A percentile compares a stretch with the other conserved stretches of the same genome.
Conservation (phyloP, 2,113 vertebrate species). For the Petromus typicus region DNA sequence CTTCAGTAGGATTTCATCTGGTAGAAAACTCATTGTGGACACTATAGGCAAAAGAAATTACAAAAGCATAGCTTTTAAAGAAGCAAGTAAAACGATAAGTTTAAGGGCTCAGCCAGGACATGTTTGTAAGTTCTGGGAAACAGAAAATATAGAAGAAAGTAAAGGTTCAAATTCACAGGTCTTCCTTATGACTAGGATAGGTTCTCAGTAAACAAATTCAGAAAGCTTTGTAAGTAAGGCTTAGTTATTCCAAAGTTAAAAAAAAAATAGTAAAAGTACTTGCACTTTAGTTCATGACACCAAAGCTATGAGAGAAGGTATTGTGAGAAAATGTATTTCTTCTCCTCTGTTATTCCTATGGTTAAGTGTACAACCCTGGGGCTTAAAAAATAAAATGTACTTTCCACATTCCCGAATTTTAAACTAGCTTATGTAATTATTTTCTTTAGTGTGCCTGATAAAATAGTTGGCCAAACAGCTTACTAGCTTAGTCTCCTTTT, state of each 20-base stretch:
- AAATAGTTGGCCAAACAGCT: conserved; percentile 22
- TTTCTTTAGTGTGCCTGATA: conserved; percentile 49
- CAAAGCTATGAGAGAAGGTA: conserved; percentile 38
- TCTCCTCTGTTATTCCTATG: conserved; percentile 63
- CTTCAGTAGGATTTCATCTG: neutral
- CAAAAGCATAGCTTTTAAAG: neutral
- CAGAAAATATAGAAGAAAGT: neutral
- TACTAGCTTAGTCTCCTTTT: neutral
- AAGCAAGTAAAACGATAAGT: neutral
- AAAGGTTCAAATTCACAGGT: neutral
- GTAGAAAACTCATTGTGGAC: neutral
- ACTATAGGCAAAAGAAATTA: neutral
- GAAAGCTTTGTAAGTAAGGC: conserved; percentile 2
- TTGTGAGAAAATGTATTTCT: conserved; percentile 21
- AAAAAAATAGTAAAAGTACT: too few relatives aligned
- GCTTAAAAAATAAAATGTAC: conserved; percentile 34
- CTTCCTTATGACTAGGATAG: neutral
- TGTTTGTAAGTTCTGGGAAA: neutral
- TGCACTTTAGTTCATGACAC: neutral
- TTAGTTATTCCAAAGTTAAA: neutral
- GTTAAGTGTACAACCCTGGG: conserved; percentile 6
- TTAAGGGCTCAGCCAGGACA: neutral
- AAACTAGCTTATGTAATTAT: conserved; percentile 71
- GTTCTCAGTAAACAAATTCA: neutral
- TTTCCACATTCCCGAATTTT: conserved; percentile 74